phyloP scores from a whole-genome alignment of 2,888 invertebrate genomes.

The Ochropacha duplaris region DNA sequence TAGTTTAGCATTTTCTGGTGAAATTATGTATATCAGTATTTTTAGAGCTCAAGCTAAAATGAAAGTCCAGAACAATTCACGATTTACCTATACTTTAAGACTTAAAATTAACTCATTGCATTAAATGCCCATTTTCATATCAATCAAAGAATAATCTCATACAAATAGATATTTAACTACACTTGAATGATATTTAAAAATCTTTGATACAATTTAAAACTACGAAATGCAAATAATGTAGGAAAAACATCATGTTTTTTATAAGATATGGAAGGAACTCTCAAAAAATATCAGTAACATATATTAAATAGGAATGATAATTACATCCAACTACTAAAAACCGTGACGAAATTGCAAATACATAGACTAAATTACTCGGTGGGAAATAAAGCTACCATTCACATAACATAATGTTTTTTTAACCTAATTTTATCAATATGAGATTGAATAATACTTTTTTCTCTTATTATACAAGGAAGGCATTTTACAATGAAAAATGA shows the following conservation, averaged over 20 bases:
- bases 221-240: neutral
- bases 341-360: neutral
- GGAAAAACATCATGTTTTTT: neutral
- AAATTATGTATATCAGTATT: too few relatives aligned
- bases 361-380: neutral
- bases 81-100: neutral
- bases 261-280: neutral
- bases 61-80: too few relatives aligned
- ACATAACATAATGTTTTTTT: neutral
- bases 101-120: neutral
- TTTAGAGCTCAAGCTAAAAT: too few relatives aligned
- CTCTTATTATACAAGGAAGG: neutral
- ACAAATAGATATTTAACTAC: neutral
- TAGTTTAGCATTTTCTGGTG: too few relatives aligned
- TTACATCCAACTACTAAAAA: neutral
- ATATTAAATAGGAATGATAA: too few relatives aligned
- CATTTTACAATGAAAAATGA: neutral
- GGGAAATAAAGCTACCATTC: neutral
- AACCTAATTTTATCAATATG: neutral
- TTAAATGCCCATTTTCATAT: neutral
- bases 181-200: neutral
- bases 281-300: too few relatives aligned
- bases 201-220: neutral
- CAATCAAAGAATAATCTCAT: neutral
- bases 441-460: neutral